Percentiles rank a stretch among this genome's conserved stretches.
These are phyloP conservation scores for Omphaloscelis lunosa DNA, from an alignment of 2,888 invertebrate genomes.

Conservation along the genomic window DNA sequence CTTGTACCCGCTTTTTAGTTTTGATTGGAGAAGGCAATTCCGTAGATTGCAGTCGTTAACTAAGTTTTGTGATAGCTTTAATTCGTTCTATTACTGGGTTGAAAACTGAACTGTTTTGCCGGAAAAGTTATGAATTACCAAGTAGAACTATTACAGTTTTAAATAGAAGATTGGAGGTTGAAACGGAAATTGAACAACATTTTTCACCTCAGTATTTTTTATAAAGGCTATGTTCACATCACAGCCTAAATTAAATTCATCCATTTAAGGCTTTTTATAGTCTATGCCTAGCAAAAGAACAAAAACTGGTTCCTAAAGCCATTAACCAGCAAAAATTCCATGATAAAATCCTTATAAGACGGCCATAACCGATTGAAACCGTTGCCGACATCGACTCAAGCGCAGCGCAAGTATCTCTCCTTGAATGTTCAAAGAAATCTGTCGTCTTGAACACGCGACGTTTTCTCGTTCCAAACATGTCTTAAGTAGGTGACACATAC, in stretches of 20 bases:
- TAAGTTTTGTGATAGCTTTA: conserved; percentile 52
- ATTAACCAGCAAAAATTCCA: conserved; percentile 21
- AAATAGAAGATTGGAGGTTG: conserved; percentile 13
- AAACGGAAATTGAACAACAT: not conserved
- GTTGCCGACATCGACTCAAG: conserved; percentile 44
- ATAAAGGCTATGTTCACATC: not conserved
- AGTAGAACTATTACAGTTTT: not conserved
- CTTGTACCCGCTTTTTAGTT: conserved; percentile 49
- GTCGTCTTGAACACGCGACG: conserved; percentile 83
- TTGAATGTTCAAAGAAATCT: conserved; percentile 89
- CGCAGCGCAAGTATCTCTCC: conserved; percentile 77
- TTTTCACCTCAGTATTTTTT: not conserved
- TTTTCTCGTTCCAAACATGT: conserved; percentile 77
- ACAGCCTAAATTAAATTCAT: not conserved
- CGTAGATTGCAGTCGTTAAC: conserved; percentile 48
- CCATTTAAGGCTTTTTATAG: not conserved
- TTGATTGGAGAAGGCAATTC: conserved; percentile 56
- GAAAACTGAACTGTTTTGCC: conserved; percentile 28
- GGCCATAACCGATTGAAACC: conserved; percentile 59
- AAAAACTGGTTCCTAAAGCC: conserved; percentile 24
- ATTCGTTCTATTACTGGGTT: conserved; percentile 33
- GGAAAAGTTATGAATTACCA: conserved; percentile 26
- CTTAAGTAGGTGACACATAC: conserved; percentile 62
- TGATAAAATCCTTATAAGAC: conserved; percentile 38
- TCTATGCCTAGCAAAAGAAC: not conserved